These are phyloP conservation scores for Meriones unguiculatus DNA, from an alignment of 2,113 vertebrate species.

Conservation along the genomic window DNA sequence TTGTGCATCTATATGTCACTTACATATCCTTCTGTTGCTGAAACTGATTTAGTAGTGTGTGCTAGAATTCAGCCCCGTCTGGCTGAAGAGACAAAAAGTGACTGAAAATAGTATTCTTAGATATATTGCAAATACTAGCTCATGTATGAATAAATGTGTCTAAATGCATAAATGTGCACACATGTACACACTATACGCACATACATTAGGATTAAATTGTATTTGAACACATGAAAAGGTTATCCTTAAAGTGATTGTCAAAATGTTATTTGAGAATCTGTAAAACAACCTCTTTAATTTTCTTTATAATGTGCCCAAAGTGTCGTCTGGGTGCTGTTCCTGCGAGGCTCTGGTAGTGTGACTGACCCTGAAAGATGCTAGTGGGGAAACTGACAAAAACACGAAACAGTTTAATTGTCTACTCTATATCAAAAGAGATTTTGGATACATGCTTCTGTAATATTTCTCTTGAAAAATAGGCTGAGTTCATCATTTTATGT, in stretches of 20 bases:
- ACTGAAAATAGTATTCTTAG: constrained; percentile 26
- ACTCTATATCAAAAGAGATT: background rate
- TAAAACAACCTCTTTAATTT: constrained; percentile 6
- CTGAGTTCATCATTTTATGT: background rate
- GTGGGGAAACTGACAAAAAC: background rate
- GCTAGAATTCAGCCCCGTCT: constrained; percentile 21
- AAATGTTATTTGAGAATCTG: background rate
- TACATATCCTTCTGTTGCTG: background rate
- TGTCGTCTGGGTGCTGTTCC: background rate
- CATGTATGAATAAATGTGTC: background rate
- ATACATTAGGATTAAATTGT: background rate
- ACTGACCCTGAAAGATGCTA: background rate
- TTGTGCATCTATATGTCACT: background rate
- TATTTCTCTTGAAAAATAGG: background rate
- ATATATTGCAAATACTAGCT: background rate
- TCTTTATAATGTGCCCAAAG: background rate
- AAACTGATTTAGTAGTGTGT: background rate
- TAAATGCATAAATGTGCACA: background rate
- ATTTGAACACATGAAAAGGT: background rate
- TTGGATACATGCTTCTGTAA: background rate
- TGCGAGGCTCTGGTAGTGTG: background rate
- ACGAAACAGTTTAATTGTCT: background rate
- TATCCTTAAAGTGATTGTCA: background rate
- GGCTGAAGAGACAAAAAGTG: background rate
- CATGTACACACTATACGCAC: background rate